A percentile compares a stretch with the other conserved stretches of the same genome.
These are phyloP conservation scores for Galbula dea DNA, from an alignment of 2,113 vertebrate genomes.

Conservation along the genomic window DNA sequence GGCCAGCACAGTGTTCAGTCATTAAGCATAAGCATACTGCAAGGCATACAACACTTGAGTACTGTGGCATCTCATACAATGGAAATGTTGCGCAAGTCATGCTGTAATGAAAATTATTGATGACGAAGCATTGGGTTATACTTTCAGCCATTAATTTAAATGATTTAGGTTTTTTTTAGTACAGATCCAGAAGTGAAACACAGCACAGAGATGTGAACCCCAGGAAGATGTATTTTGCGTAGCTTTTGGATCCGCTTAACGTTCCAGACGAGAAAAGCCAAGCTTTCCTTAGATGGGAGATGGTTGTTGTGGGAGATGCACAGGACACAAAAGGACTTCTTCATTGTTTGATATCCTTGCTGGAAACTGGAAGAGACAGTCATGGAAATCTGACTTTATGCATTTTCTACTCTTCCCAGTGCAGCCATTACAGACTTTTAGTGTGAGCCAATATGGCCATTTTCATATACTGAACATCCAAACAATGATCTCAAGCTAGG, in stretches of 20 bases:
- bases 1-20: neutral
- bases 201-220: neutral
- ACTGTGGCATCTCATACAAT: neutral
- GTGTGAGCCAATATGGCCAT: neutral
- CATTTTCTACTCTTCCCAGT: neutral
- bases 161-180: neutral
- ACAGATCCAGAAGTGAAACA: neutral
- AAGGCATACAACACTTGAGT: neutral
- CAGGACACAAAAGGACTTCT: neutral
- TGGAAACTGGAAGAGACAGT: slow-evolving; percentile 11
- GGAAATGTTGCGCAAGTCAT: neutral
- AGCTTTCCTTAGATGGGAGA: neutral
- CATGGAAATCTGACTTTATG: neutral
- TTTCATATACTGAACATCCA: neutral
- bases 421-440: neutral
- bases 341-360: neutral
- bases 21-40: neutral
- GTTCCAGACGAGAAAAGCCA: neutral
- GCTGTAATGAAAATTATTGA: neutral
- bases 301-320: neutral
- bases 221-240: neutral
- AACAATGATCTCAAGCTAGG: neutral
- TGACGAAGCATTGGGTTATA: neutral
- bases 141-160: neutral
- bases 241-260: neutral